Evolutionary conservation across 2,113 vertebrate genomes (phyloP).

Genomic region (Platysteira castanea): DNA sequence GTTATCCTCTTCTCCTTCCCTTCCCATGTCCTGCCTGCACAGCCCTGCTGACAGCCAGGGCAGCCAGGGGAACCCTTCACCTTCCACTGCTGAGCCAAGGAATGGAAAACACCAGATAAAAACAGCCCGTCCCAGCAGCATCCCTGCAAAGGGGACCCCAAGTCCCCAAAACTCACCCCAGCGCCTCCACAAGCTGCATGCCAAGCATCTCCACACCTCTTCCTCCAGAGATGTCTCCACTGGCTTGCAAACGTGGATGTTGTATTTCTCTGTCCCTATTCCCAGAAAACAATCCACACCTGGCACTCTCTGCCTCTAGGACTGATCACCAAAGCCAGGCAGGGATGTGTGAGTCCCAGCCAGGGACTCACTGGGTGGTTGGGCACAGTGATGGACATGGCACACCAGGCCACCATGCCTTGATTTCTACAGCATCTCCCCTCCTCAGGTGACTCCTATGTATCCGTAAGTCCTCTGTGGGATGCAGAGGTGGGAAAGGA

Average conservation of each 20-base stretch:
- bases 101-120: not conserved
- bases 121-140: not conserved
- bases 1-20: conserved; percentile 39
- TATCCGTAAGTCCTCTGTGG: not conserved
- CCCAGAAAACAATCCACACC: not conserved
- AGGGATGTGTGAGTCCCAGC: too few relatives aligned
- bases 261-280: not conserved
- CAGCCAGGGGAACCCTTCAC: not conserved
- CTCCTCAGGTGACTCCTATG: not conserved
- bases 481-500: not conserved
- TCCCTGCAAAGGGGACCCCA: not conserved
- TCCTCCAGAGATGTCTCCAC: not conserved
- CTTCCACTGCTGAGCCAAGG: not conserved
- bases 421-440: not conserved
- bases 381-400: fast-evolving
- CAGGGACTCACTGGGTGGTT: not conserved
- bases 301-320: not conserved
- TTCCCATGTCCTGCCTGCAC: not conserved
- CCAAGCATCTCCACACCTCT: not conserved
- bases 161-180: not conserved
- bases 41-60: not conserved
- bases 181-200: not conserved
- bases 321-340: not conserved
- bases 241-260: not conserved
- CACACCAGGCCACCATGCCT: not conserved